Evolutionary conservation across 2,888 invertebrate species (phyloP), one percentile per base, ranked within the genome.

Genomic region (Parnassius glacialis): DNA sequence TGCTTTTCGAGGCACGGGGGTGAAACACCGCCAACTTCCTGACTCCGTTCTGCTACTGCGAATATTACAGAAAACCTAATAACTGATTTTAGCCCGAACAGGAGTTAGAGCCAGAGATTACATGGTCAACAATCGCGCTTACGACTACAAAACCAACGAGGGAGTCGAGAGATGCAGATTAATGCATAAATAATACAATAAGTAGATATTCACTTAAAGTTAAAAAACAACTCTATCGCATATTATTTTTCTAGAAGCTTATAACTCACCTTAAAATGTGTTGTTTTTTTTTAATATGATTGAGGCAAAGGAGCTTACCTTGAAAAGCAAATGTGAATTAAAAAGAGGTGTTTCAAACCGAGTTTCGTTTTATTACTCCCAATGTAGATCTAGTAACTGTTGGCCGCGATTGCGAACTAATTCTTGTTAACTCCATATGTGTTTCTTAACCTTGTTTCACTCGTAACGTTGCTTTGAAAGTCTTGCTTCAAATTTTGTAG

Each of bases 311-410:
- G 25, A 50, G 62, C 50, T 62, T 54, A 44, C 62, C 62, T 62
- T 62, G 62, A 54, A 7, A 11, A n/a, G 43, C 54, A 54, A 53
- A 53, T 25, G 50, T n/a, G 16, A 50, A 56, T 45, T 52, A 42
- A 61, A 50, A 61, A 56, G 51, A 51, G 51, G 34, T 61, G 57
- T 61, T 57, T 61, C 56, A 61, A 56, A 61, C 41, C 61, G 20
- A 45, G 55, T 51, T 52, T 51, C 51, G 42, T 55, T 56, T 51
- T 47, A 51, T 56, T 56, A 25, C 61, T 57, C 52, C 48, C 56
- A 57, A 56, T 55, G 52, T 57, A 10, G 20, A 61, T 52, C 52
- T 61, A 61, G 47, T 42, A 10, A 50, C 50, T 47, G 57, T 57
- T 25, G 20, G n/a, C 16, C 34, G 51, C 16, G 52, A 61, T 50